These are phyloP conservation scores for Lasius platythorax DNA, from an alignment of 2,888 invertebrate genomes.

Conservation along the genomic window DNA sequence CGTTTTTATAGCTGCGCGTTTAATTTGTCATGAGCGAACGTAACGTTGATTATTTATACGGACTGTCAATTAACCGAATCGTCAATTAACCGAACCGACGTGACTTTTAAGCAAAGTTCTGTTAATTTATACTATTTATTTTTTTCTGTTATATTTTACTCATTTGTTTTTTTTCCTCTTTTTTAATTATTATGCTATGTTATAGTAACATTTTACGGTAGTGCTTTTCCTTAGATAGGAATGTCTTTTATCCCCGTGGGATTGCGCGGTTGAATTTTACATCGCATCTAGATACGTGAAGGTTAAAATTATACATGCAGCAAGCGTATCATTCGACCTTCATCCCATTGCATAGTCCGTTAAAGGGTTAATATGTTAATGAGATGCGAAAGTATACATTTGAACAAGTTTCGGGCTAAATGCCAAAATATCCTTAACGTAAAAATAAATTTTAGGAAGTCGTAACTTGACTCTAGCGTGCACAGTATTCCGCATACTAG, in stretches of 20 bases:
- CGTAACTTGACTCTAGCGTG: background rate
- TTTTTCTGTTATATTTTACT: background rate
- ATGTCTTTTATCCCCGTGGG: background rate
- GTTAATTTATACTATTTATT: background rate
- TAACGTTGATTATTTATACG: background rate
- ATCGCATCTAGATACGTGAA: background rate
- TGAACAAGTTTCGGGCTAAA: background rate
- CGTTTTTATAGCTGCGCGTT: background rate
- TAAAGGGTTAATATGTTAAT: constrained; percentile 21
- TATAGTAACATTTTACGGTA: background rate
- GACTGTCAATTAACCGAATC: background rate
- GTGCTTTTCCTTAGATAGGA: background rate
- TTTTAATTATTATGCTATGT: background rate
- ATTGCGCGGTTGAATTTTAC: background rate
- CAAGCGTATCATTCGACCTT: background rate
- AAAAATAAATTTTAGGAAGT: constrained; percentile 1
- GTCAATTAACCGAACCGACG: background rate
- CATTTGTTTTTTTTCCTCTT: background rate
- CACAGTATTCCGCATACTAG: background rate
- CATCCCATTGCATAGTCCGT: background rate
- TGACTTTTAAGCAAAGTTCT: background rate
- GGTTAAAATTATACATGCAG: constrained; percentile 17
- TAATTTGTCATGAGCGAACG: background rate
- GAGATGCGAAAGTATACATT: background rate
- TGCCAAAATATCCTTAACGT: background rate